phyloP scores from a whole-genome alignment of 2,797 vertebrate species.

The Pseudopleuronectes americanus region DNA sequence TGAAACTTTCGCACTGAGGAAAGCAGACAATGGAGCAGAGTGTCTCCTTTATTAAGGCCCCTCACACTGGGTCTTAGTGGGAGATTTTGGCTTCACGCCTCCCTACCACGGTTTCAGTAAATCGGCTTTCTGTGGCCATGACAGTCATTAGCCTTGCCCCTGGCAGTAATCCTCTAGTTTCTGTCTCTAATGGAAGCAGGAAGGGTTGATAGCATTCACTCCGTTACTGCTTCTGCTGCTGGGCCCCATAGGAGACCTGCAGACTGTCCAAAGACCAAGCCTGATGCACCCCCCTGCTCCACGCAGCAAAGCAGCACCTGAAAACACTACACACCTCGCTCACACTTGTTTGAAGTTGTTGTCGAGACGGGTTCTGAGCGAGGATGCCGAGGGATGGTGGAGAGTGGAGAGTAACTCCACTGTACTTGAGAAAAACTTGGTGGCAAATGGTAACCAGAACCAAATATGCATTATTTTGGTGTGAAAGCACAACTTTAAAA shows the following conservation, averaged over 20 bases:
- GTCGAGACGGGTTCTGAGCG: constrained; percentile 12
- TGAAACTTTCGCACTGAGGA: constrained; percentile 51
- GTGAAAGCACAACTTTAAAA: too few relatives aligned
- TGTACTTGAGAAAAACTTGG: background rate
- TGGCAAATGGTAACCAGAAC: too few relatives aligned
- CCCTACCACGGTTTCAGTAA: constrained; percentile 80
- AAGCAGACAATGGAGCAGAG: constrained; percentile 54
- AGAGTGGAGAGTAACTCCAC: background rate
- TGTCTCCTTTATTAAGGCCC: constrained; percentile 79
- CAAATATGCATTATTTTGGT: too few relatives aligned
- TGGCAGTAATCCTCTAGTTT: constrained; percentile 84
- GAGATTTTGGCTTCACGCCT: constrained; percentile 86
- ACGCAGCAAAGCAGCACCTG: constrained; percentile 17
- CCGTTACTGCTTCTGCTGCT: constrained; percentile 51
- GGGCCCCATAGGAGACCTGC: constrained; percentile 58
- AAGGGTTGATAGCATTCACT: constrained; percentile 66
- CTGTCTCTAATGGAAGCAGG: constrained; percentile 82
- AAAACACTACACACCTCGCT: constrained; percentile 12
- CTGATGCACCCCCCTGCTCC: constrained; percentile 49
- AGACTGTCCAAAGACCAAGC: constrained; percentile 42
- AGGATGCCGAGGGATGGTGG: background rate
- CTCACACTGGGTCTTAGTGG: constrained; percentile 81
- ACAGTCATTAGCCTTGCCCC: constrained; percentile 85
- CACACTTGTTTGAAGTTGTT: constrained; percentile 31
- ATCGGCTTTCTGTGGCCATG: constrained; percentile 85